These are phyloP conservation scores for Nematopogon swammerdamellus DNA, from an alignment of 2,888 invertebrate species.

Conservation along the genomic window DNA sequence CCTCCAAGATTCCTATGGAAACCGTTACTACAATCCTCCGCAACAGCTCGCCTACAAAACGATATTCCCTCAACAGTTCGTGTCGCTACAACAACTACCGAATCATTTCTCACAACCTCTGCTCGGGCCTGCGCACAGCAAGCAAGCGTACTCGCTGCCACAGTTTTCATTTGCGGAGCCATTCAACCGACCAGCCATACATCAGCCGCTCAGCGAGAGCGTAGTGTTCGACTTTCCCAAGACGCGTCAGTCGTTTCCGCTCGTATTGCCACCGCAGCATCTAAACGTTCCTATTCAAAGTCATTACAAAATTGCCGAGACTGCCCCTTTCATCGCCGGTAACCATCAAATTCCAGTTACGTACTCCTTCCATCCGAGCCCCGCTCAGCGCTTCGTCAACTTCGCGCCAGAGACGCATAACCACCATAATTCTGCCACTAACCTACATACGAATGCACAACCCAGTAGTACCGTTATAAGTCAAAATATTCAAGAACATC, in stretches of 20 bases:
- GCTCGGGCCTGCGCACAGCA: slow-evolving; percentile 24
- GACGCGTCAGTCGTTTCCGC: slow-evolving; percentile 8
- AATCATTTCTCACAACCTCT: slow-evolving; percentile 39
- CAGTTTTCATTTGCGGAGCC: slow-evolving; percentile 1
- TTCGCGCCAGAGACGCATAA: neutral
- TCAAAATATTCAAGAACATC: slow-evolving; percentile 12
- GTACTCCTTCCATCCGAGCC: neutral
- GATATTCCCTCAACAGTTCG: slow-evolving; percentile 35
- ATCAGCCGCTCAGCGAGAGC: neutral
- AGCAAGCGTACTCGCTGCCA: slow-evolving; percentile 21
- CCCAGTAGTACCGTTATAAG: slow-evolving; percentile 12
- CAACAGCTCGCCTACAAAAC: slow-evolving; percentile 29
- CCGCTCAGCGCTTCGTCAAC: neutral
- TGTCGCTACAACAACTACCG: slow-evolving; percentile 38
- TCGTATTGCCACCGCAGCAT: neutral
- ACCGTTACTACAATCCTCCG: slow-evolving; percentile 30
- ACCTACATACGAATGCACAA: slow-evolving; percentile 13
- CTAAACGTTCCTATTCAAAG: neutral
- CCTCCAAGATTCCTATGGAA: slow-evolving; percentile 44
- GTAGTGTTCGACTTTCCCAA: slow-evolving; percentile 22
- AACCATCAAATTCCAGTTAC: neutral
- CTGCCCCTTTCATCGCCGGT: slow-evolving; percentile 12
- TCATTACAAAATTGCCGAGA: neutral
- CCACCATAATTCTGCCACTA: neutral
- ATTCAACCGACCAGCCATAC: neutral